Conservation (phyloP, 2,888 invertebrate genomes). For the Notodonta ziczac region DNA sequence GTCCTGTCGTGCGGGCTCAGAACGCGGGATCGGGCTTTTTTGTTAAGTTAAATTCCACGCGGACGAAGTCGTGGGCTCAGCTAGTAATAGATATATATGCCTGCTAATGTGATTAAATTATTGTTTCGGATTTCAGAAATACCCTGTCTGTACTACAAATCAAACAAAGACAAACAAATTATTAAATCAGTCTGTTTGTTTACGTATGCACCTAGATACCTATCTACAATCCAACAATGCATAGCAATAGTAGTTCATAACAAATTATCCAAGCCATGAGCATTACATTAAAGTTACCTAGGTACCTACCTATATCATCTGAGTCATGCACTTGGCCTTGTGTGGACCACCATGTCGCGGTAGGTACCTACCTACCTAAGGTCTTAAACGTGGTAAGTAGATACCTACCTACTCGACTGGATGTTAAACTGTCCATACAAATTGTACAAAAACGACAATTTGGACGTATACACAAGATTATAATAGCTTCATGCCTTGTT, state of each 20-base stretch:
- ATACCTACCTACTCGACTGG: not conserved
- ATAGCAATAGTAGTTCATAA: not conserved
- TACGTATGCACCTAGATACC: too few species aligned
- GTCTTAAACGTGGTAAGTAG: not conserved
- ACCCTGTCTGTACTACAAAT: too few species aligned
- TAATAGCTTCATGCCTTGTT: slow-evolving; percentile 27
- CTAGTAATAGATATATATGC: too few species aligned
- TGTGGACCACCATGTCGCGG: slow-evolving; percentile 32
- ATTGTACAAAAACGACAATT: slow-evolving; percentile 42
- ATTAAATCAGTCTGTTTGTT: too few species aligned
- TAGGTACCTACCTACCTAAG: not conserved
- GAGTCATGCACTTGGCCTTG: slow-evolving; percentile 37
- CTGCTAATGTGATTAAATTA: too few species aligned
- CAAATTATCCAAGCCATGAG: slow-evolving; percentile 20
- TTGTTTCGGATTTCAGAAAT: too few species aligned
- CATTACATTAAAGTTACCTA: slow-evolving; percentile 12
- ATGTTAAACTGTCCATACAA: slow-evolving; percentile 35
- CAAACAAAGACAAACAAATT: too few species aligned
- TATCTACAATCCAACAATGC: not conserved
- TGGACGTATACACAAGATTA: slow-evolving; percentile 27
- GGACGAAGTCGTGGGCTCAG: too few species aligned
- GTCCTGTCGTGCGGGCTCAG: too few species aligned
- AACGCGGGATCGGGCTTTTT: too few species aligned
- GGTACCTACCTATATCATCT: slow-evolving; percentile 19
- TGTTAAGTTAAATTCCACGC: too few species aligned